A percentile compares a stretch with the other conserved stretches of the same genome.
These are phyloP conservation scores for Rhagonycha lutea DNA, from an alignment of 2,888 invertebrate species.

Conservation along the genomic window DNA sequence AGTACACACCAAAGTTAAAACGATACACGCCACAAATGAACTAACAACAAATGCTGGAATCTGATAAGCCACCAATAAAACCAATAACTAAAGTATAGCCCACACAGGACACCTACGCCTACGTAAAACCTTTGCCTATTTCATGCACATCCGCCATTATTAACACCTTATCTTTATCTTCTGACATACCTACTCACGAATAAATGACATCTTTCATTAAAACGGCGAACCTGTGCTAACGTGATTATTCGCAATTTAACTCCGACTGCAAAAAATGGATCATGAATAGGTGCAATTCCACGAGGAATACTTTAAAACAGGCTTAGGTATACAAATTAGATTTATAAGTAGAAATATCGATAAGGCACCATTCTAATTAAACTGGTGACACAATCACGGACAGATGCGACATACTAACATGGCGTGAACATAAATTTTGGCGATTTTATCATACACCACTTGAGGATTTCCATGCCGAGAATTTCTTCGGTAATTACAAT, in stretches of 20 bases:
- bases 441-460: constrained; percentile 43
- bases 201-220: constrained; percentile 27
- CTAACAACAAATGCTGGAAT: constrained; percentile 30
- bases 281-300: constrained; percentile 3
- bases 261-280: constrained; percentile 4
- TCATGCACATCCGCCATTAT: constrained; percentile 31
- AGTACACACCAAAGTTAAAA: constrained; percentile 20
- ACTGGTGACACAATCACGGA: constrained; percentile 49
- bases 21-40: constrained; percentile 27
- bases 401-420: constrained; percentile 45
- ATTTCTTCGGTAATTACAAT: background rate
- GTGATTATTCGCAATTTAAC: constrained; percentile 25
- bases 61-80: constrained; percentile 33
- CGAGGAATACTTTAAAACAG: background rate
- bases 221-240: constrained; percentile 14
- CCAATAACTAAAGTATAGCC: constrained; percentile 33
- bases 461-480: constrained; percentile 35
- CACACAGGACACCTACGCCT: constrained; percentile 29
- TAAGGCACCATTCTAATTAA: constrained; percentile 48
- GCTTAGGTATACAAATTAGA: background rate
- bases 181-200: constrained; percentile 30
- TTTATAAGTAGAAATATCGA: constrained; percentile 27
- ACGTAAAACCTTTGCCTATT: constrained; percentile 26
- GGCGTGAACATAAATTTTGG: constrained; percentile 43
- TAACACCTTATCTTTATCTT: constrained; percentile 32